phyloP scores from a whole-genome alignment of 1,140 invertebrate species.

The Drosophila orena region DNA sequence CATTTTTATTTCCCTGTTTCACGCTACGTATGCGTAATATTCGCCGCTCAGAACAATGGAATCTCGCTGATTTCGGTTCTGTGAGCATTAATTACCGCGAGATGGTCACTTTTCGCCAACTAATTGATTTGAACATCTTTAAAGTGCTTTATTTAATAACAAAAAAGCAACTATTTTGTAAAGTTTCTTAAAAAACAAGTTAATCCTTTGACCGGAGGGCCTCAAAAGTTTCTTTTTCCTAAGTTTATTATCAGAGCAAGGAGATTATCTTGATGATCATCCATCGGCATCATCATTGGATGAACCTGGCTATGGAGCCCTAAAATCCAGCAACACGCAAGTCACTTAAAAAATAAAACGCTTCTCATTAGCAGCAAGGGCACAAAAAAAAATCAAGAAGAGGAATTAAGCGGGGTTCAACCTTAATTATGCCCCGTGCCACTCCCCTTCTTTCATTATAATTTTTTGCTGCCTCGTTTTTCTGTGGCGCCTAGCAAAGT shows the following conservation, averaged over 20 bases:
- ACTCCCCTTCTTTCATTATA: constrained; percentile 13
- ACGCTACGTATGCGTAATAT: constrained; percentile 59
- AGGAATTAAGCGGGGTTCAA: constrained; percentile 73
- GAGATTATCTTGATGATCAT: constrained; percentile 28
- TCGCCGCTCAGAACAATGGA: constrained; percentile 60
- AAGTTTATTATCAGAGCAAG: constrained; percentile 31
- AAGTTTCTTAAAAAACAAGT: not conserved
- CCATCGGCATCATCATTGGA: constrained; percentile 45
- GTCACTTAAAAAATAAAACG: constrained; percentile 80
- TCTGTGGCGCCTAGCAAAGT: constrained; percentile 53
- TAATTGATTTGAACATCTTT: not conserved
- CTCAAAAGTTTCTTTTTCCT: not conserved
- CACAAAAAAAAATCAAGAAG: constrained; percentile 24
- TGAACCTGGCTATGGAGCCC: constrained; percentile 5
- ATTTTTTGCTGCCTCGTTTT: constrained; percentile 36
- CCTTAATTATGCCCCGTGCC: constrained; percentile 66
- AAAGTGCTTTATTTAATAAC: no score
- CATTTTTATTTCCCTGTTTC: constrained; percentile 53
- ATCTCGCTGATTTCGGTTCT: constrained; percentile 42
- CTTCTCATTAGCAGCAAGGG: constrained; percentile 65
- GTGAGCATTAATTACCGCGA: constrained; percentile 18
- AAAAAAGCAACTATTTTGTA: no score
- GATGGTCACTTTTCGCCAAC: not conserved
- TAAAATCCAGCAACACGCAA: constrained; percentile 48
- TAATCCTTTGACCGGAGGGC: constrained; percentile 11